A percentile compares a stretch with the other conserved stretches of the same genome.
Conservation (phyloP, 2,888 invertebrate species). For the Drosophila percnosoma region DNA sequence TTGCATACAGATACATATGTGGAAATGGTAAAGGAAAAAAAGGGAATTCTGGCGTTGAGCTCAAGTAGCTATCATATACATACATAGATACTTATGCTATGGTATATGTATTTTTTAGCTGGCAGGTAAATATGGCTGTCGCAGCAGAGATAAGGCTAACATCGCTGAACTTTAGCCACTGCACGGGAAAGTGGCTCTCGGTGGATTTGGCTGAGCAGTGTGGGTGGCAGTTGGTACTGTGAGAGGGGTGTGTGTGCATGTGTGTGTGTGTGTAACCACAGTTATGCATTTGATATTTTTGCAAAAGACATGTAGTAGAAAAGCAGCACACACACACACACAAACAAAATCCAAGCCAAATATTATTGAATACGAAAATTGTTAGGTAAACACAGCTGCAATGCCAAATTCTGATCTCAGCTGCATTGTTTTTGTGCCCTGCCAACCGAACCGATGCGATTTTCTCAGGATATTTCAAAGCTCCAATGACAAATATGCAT, state of each 20-base stretch:
- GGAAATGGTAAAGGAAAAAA: not conserved
- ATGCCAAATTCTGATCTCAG: slow-evolving; percentile 38
- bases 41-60: slow-evolving; percentile 23
- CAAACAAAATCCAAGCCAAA: slow-evolving; percentile 60
- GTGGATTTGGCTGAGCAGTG: not conserved
- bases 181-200: slow-evolving; percentile 26
- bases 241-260: slow-evolving; percentile 19
- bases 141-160: slow-evolving; percentile 71
- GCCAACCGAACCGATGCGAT: slow-evolving; percentile 47
- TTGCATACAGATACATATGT: slow-evolving; percentile 9
- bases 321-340: slow-evolving; percentile 41
- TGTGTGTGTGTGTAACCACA: slow-evolving; percentile 38
- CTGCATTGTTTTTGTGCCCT: slow-evolving; percentile 48
- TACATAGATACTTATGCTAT: slow-evolving; percentile 8
- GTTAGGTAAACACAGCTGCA: slow-evolving; percentile 76
- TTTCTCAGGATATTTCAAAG: slow-evolving; percentile 51
- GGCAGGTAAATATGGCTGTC: slow-evolving; percentile 78
- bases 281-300: slow-evolving; percentile 77
- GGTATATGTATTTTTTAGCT: slow-evolving; percentile 48
- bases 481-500: slow-evolving; percentile 39
- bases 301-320: slow-evolving; percentile 70
- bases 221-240: not conserved
- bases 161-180: slow-evolving; percentile 59
- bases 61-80: slow-evolving; percentile 52
- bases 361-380: slow-evolving; percentile 77